phyloP scores from a whole-genome alignment of 1,140 invertebrate genomes.

The Bicyclus anynana region DNA sequence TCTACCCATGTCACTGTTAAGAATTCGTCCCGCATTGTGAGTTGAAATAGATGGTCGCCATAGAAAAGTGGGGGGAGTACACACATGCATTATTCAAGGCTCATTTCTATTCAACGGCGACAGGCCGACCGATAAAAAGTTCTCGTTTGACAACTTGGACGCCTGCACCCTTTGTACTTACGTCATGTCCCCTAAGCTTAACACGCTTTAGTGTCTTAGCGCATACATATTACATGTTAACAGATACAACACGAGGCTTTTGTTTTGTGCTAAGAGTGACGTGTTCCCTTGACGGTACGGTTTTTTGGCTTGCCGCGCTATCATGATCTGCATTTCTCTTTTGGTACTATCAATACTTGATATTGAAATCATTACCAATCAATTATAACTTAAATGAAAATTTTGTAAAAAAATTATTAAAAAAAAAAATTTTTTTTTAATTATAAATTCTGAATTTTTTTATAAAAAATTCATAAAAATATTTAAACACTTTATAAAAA shows the following conservation, averaged over 20 bases:
- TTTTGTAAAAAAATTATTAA: too few relatives aligned
- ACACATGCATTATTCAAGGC: conserved; percentile 70
- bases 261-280: neutral
- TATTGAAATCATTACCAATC: too few relatives aligned
- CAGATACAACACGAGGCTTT: neutral
- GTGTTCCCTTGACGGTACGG: neutral
- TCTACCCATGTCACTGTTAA: neutral
- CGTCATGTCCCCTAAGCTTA: conserved; percentile 49
- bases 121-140: conserved; percentile 72
- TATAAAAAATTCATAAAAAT: too few relatives aligned
- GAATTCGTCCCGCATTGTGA: conserved; percentile 4
- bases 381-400: too few relatives aligned
- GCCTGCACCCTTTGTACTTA: conserved; percentile 71
- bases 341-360: too few relatives aligned
- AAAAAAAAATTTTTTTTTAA: too few relatives aligned
- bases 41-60: conserved; percentile 4
- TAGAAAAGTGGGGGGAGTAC: conserved; percentile 31
- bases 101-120: conserved; percentile 74
- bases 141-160: conserved; percentile 72
- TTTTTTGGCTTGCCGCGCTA: too few relatives aligned
- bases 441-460: too few relatives aligned
- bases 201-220: conserved; percentile 28
- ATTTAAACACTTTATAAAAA: too few relatives aligned
- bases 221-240: conserved; percentile 9
- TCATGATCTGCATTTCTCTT: too few relatives aligned